Base-by-base conservation (phyloP, 2,797 vertebrate species). In the Ispidina lecontei region DNA sequence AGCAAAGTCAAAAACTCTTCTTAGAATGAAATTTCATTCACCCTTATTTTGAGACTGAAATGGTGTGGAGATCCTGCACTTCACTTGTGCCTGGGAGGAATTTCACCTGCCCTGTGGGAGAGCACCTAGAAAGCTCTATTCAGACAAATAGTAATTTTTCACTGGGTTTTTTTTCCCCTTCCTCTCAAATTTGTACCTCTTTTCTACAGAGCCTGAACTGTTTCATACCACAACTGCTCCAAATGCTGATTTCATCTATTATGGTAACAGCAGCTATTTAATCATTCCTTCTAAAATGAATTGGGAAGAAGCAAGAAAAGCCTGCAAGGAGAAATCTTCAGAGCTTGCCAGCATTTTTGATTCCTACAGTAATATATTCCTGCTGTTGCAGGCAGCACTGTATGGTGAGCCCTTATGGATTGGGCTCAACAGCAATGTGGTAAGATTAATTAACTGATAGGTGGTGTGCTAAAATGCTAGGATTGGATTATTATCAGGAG, bases 351-450 rank as follows among this genome's bases (percentile, higher is more conserved):
- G 98, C 81, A 96, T 99, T 93, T 96, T 98, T 72, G 96, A 98
- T 87, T 97, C 98, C 11, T 93, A 98, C 9, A 95, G 74, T n/a
- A 97, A 98, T 28, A 97, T 98, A 33, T 98, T 97, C 74, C 75
- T 98, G 28, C 95, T 91, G 56, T 93, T 99, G 73, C 96, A 95
- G 39, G 96, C 98, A 70, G 76, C 64, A 23, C 97, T 96, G 22
- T 52, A 97, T 91, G 97, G 97, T 10, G 97, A 98, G 44, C 97
- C 98, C 5, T 59, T 98, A 49, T 99, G 98, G 99, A 98, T 99
- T 14, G 99, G 98, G 46, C 98, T 99, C 88, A 99, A 99, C 95
- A 99, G 96, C 93, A 98, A 99, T 49, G 91, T 98, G 98, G 99
- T 99, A 98, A 97, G 95, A 80, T 91, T 33, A 62, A 52, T 60